A percentile compares a stretch with the other conserved stretches of the same genome.
Conservation (phyloP, 2,888 invertebrate species). For the Phrixothrix hirtus region DNA sequence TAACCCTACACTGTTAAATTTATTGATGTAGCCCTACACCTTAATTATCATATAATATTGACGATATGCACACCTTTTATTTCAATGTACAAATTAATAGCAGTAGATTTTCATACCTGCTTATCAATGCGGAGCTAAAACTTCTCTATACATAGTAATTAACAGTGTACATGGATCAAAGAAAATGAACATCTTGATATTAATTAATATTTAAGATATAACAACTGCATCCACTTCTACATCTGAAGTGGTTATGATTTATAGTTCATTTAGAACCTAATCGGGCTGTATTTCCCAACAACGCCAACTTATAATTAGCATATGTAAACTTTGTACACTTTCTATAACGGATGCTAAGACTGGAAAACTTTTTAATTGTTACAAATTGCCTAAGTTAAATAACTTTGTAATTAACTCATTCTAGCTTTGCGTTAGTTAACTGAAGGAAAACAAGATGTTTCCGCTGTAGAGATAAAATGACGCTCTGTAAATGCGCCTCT, state of each 20-base stretch:
- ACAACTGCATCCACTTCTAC: slow-evolving; percentile 23
- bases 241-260: slow-evolving; percentile 39
- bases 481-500: slow-evolving; percentile 8
- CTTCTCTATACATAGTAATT: no score
- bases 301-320: slow-evolving; percentile 56
- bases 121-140: no score
- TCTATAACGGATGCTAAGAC: slow-evolving; percentile 46
- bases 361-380: slow-evolving; percentile 44
- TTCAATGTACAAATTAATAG: no score
- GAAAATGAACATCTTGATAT: slow-evolving; percentile 13
- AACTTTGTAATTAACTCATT: slow-evolving; percentile 43
- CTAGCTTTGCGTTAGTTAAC: slow-evolving; percentile 29
- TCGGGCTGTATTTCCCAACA: slow-evolving; percentile 54
- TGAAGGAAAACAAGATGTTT: slow-evolving; percentile 31
- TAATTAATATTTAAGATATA: slow-evolving; percentile 23
- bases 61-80: no score
- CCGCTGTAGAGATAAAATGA: slow-evolving; percentile 23
- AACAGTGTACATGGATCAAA: slow-evolving; percentile 3
- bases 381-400: slow-evolving; percentile 47
- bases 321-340: slow-evolving; percentile 55
- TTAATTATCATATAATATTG: no score
- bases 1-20: slow-evolving; percentile 24
- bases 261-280: slow-evolving; percentile 50
- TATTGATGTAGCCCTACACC: slow-evolving; percentile 7
- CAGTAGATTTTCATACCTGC: no score